Conservation (phyloP, 1,140 invertebrate genomes). For the Brachionus manjavacas region DNA sequence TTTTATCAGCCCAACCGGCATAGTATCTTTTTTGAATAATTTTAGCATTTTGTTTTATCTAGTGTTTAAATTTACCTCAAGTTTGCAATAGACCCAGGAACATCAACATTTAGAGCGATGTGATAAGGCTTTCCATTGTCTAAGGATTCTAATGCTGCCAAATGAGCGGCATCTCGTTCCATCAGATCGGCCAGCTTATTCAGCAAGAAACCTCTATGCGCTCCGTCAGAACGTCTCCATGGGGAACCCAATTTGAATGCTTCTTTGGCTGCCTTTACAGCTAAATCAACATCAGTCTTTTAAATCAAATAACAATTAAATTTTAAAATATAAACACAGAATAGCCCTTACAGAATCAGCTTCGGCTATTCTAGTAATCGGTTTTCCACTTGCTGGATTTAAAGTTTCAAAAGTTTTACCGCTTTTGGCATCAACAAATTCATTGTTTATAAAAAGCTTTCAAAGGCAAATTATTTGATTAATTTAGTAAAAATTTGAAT, state of each 20-base stretch:
- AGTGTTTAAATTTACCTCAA: conserved; percentile 44
- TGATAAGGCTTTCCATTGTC: conserved; percentile 81
- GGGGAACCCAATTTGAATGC: conserved; percentile 70
- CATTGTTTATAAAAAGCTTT: conserved; percentile 76
- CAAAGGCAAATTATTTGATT: neutral
- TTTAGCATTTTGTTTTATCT: too few species aligned
- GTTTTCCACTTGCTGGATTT: conserved; percentile 74
- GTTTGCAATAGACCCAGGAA: conserved; percentile 21
- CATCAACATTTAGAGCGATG: conserved; percentile 51
- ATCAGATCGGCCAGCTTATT: conserved; percentile 70
- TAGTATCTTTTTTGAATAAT: conserved; percentile 52
- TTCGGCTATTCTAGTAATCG: conserved; percentile 74
- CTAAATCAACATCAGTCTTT: conserved; percentile 69
- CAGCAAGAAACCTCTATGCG: conserved; percentile 66
- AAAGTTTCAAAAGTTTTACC: conserved; percentile 81
- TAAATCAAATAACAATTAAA: neutral
- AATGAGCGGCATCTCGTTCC: conserved; percentile 66
- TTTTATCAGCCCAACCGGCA: conserved; percentile 86
- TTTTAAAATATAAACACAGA: neutral
- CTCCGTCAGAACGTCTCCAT: conserved; percentile 75
- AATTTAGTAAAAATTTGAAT: neutral
- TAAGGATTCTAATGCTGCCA: conserved; percentile 74
- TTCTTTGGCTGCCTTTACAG: conserved; percentile 68
- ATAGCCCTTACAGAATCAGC: conserved; percentile 59
- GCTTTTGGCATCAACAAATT: conserved; percentile 75